These are phyloP conservation scores for Platycercus adscitus DNA, from an alignment of 2,113 vertebrate genomes.

Conservation along the genomic window DNA sequence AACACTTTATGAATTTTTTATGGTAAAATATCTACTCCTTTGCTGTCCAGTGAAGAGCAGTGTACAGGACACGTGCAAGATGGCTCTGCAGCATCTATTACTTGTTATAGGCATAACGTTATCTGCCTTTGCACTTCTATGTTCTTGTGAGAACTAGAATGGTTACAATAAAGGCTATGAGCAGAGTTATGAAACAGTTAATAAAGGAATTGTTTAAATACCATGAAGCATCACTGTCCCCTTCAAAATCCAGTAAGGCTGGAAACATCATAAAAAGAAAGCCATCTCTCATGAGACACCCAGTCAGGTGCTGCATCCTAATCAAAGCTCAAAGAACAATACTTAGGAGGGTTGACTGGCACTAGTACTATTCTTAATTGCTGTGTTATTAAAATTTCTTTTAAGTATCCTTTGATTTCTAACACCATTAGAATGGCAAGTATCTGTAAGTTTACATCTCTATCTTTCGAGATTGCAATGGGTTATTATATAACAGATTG, in stretches of 20 bases:
- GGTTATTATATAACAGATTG: not conserved
- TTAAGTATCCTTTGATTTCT: slow-evolving; percentile 49
- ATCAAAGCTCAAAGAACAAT: slow-evolving; percentile 31
- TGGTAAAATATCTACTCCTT: not conserved
- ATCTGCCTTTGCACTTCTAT: not conserved
- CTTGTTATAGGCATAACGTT: not conserved
- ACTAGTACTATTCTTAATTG: not conserved
- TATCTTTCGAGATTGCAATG: slow-evolving; percentile 40
- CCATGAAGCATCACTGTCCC: not conserved
- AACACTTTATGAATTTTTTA: not conserved
- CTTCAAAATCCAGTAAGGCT: not conserved
- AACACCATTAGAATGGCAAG: not conserved
- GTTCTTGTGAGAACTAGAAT: not conserved
- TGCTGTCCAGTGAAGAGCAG: not conserved
- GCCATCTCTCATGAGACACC: not conserved
- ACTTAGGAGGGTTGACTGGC: not conserved
- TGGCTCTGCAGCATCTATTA: not conserved
- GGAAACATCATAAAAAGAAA: not conserved
- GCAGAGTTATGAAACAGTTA: not conserved
- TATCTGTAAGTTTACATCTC: not conserved
- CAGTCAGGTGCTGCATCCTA: slow-evolving; percentile 4
- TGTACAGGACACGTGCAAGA: not conserved
- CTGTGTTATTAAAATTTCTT: not conserved
- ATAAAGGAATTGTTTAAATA: not conserved
- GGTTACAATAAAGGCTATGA: not conserved